These are phyloP conservation scores for Cheirogaleus medius DNA, from an alignment of 2,113 vertebrate genomes.

Conservation along the genomic window DNA sequence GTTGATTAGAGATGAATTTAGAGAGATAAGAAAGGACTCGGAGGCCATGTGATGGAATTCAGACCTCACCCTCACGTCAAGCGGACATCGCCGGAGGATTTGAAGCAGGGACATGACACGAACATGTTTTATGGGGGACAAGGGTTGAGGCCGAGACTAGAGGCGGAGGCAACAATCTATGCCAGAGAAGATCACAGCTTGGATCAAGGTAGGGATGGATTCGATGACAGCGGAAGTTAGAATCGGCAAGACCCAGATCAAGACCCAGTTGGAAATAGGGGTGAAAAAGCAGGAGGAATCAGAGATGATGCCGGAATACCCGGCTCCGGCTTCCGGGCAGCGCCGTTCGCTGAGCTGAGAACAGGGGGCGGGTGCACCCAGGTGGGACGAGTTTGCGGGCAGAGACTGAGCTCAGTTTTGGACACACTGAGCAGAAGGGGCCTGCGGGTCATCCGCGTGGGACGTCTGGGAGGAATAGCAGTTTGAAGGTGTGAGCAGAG, in stretches of 20 bases:
- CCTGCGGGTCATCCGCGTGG: not conserved
- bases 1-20: not conserved
- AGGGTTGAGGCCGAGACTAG: not conserved
- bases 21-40: not conserved
- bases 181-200: not conserved
- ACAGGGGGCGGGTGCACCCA: not conserved
- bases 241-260: not conserved
- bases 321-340: not conserved
- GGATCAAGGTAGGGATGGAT: not conserved
- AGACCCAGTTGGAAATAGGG: not conserved
- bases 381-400: rapidly evolving
- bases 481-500: not conserved
- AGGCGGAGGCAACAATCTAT: not conserved
- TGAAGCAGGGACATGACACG: not conserved
- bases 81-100: not conserved
- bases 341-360: not conserved
- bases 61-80: not conserved
- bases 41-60: not conserved
- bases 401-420: not conserved
- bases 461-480: not conserved
- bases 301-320: not conserved
- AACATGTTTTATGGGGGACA: not conserved
- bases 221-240: not conserved
- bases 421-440: not conserved
- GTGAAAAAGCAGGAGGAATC: not conserved